Base-by-base conservation (phyloP, 2,888 invertebrate genomes). In the Labia minor region DNA sequence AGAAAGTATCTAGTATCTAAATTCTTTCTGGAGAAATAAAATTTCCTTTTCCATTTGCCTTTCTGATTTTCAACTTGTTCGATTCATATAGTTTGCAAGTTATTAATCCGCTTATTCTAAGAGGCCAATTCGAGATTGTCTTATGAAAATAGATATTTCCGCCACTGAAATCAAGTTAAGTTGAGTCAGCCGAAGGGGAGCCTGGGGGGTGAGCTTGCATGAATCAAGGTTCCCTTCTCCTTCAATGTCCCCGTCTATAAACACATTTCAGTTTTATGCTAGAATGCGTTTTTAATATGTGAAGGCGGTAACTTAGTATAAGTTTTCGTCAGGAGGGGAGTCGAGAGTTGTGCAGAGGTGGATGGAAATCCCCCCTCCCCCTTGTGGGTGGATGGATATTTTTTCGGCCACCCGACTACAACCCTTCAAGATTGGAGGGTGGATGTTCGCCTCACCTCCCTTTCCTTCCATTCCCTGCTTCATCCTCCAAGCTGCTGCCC, bases 401-500 rank as follows among this genome's bases (percentile, higher is more conserved):
- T 33, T 33, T 33, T 33, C 37, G 64, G 18, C 64, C 20, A 21
- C 63, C 63, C 63, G 20, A 3, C 63, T 21, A 26, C 26, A 8
- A 64, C 64, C 64, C 64, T 64, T 64, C 37, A 37, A 64, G 64
- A 64, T 21, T 21, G 64, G 37, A 33, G 33, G 37, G n/a, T 64
- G 33, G 37, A 64, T 19, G 37, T 19, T 19, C 64, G 33, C 33
- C 26, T 10, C 64, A 11, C 20, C 21, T 64, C 73, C 74, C 19
- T 72, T 74, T 49, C 76, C 75, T 14, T 75, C 26, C 64, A 75
- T 21, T 70, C 70, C 61, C 76, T 21, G 75, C 76, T 14, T 67
- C 74, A 1, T 74, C 76, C 19, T 77, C 78, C n/a, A 76, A 76
- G 11, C 70, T 74, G 20, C 72, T 73, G 66, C 71, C 74, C 49